Conservation (phyloP, 2,888 invertebrate species). For the Drosophila flavopinicola region DNA sequence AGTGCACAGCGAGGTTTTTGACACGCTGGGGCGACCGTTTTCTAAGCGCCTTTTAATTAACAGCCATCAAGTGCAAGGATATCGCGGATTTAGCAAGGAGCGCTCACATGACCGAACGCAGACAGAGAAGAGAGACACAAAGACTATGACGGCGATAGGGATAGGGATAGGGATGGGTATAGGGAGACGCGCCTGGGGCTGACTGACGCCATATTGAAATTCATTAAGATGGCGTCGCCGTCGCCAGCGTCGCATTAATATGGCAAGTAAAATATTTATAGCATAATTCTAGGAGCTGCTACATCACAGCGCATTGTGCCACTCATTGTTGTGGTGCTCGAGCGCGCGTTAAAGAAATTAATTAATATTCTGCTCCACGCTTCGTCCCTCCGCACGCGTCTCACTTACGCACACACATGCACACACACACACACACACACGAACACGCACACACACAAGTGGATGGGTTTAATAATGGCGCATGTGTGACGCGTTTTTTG, state of each 20-base stretch:
- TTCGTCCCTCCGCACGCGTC: conserved; percentile 14
- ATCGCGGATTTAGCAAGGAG: conserved; percentile 56
- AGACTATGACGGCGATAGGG: background rate
- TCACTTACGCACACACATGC: conserved; percentile 19
- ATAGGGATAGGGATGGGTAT: background rate
- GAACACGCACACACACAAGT: conserved; percentile 5
- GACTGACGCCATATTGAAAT: conserved; percentile 76
- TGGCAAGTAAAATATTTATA: conserved; percentile 81
- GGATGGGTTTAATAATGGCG: conserved; percentile 67
- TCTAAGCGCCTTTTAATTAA: conserved; percentile 79
- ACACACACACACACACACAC: conserved; percentile 13
- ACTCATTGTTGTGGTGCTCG: conserved; percentile 71
- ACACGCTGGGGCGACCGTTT: conserved; percentile 43
- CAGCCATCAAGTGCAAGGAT: conserved; percentile 74
- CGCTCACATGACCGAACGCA: conserved; percentile 20
- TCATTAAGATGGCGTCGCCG: conserved; percentile 69
- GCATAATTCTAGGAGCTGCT: conserved; percentile 75
- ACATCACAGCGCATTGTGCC: conserved; percentile 64
- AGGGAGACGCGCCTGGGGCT: conserved; percentile 7
- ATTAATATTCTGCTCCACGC: conserved; percentile 71
- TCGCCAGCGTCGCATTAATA: conserved; percentile 62
- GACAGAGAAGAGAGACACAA: conserved; percentile 1
- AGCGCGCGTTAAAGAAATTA: conserved; percentile 75
- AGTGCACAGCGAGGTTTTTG: conserved; percentile 40
- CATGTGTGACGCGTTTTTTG: conserved; percentile 65